Evolutionary conservation across 1,140 invertebrate species (phyloP).

Genomic region (Zaprionus ghesquierei): DNA sequence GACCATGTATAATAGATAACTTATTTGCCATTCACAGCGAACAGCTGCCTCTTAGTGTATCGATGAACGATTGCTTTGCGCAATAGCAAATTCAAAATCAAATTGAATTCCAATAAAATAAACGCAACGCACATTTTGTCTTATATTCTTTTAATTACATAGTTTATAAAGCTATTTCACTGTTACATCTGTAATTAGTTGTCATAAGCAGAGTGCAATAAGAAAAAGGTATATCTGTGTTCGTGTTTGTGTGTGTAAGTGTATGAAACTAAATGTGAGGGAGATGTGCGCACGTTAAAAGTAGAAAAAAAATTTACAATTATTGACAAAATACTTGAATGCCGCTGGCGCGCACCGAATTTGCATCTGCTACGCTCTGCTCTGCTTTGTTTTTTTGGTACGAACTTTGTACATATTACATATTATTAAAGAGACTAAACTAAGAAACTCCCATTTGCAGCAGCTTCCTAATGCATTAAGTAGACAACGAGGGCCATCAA

Average conservation of each 20-base stretch:
- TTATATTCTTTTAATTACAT: slow-evolving; percentile 36
- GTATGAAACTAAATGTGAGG: background rate
- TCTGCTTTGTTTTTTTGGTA: slow-evolving; percentile 50
- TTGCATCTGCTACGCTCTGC: background rate
- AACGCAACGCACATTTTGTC: background rate
- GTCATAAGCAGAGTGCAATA: slow-evolving; percentile 33
- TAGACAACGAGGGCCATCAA: slow-evolving; percentile 62
- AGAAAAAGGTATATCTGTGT: slow-evolving; percentile 25
- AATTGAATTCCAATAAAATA: background rate
- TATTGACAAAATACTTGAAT: slow-evolving; percentile 37
- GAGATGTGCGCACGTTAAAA: slow-evolving; percentile 23
- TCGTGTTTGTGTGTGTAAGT: background rate
- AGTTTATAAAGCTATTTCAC: slow-evolving; percentile 47
- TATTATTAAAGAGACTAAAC: slow-evolving; percentile 38
- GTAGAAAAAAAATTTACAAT: slow-evolving; percentile 36
- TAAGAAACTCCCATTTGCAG: slow-evolving; percentile 1
- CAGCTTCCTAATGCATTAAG: slow-evolving; percentile 65
- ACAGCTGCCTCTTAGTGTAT: background rate
- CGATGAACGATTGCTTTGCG: background rate
- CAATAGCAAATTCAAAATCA: background rate
- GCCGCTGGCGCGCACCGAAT: background rate
- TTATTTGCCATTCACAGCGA: slow-evolving; percentile 19
- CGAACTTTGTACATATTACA: slow-evolving; percentile 71
- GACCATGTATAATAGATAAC: background rate
- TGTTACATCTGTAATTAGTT: slow-evolving; percentile 32